A percentile compares a stretch with the other conserved stretches of the same genome.
These are phyloP conservation scores for Morinoia aosen DNA, from an alignment of 2,888 invertebrate genomes.

Conservation along the genomic window DNA sequence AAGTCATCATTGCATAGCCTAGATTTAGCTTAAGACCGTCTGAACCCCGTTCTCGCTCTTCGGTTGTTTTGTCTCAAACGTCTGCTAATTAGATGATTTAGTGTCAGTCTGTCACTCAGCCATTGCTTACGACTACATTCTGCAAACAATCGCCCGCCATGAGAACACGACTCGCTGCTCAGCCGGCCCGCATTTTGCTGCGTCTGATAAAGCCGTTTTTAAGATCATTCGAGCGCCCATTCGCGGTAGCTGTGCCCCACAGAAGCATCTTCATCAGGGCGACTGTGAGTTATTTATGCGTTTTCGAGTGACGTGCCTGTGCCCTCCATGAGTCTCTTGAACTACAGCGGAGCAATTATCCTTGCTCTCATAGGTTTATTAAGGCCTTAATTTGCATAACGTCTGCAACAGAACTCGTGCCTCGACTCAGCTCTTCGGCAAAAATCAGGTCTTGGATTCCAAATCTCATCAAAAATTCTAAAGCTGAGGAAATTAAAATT, in stretches of 20 bases:
- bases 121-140: background rate
- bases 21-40: background rate
- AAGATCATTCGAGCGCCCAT: constrained; percentile 10
- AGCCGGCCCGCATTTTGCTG: background rate
- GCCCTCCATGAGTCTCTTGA: background rate
- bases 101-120: background rate
- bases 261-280: constrained; percentile 28
- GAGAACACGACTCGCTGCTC: background rate
- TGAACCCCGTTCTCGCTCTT: background rate
- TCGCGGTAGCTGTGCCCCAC: constrained; percentile 4
- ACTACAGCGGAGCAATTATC: constrained; percentile 8
- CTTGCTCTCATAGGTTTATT: background rate
- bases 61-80: background rate
- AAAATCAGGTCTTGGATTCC: background rate
- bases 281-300: background rate
- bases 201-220: background rate
- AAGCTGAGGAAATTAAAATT: background rate
- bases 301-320: background rate
- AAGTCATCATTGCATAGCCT: no score
- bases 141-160: background rate
- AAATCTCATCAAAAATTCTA: background rate
- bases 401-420: constrained; percentile 3
- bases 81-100: constrained; percentile 24
- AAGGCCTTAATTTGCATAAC: background rate
- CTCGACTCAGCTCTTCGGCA: background rate